Base-by-base conservation (phyloP, 1,140 invertebrate species). In the Drosophila obscura region DNA sequence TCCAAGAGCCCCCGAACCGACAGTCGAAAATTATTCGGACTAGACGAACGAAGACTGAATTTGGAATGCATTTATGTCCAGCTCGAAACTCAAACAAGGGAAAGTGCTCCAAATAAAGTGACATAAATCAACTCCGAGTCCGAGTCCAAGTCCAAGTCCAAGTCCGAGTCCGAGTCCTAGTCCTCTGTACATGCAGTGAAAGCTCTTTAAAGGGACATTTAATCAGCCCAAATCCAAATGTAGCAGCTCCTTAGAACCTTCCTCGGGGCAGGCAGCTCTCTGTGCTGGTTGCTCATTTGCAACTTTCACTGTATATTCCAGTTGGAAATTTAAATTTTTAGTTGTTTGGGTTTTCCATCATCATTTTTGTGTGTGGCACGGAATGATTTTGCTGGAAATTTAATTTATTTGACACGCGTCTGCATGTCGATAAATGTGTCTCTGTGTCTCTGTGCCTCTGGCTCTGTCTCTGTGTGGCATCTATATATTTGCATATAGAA, bases 321-420 rank as follows among this genome's bases (percentile, higher is more conserved):
- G 19, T 46, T 19, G 15, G 2, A 3, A 15, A 46, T 46, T 9
- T 44, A 44, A 43, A 15, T 56, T 22, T 26, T 26, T 24, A 44
- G 53, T n/a, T 45, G n/a, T 41, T 50, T 43, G 19, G 19, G 19
- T 1, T 19, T 19, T 19, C 19, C 19, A 56, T 39, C 15, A 24
- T 13, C 39, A 24, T 35, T 41, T 19, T 31, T 44, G 7, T 44
- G 50, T 41, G 61, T 57, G 56, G 48, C 45, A 31, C 16, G 48
- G 15, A 59, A 66, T 60, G 50, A 67, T 67, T 73, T 73, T 43
- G 43, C 58, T 73, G 71, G 28, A 39, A 73, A 63, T 51, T 53
- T 63, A 73, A 63, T 63, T 73, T 69, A 56, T 63, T 22, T 72
- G 69, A 72, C 69, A 53, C 48, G 49, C 41, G 50, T 39, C 49